phyloP scores from a whole-genome alignment of 2,113 vertebrate genomes.

The Emydura subglobosa region DNA sequence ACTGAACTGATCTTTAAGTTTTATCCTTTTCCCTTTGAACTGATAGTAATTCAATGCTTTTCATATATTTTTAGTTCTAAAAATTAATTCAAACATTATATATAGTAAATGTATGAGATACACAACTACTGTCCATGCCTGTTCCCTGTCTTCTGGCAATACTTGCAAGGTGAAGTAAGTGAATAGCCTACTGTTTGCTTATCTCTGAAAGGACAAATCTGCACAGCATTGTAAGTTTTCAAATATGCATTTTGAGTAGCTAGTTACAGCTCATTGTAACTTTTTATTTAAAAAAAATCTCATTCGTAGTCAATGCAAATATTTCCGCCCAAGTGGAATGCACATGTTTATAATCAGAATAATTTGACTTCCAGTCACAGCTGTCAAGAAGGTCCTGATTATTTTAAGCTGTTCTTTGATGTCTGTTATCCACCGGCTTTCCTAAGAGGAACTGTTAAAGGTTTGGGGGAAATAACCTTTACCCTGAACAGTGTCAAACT shows the following conservation, averaged over 20 bases:
- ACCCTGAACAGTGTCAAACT: background rate
- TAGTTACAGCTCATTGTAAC: constrained; percentile 8
- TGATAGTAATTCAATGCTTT: background rate
- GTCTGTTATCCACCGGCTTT: background rate
- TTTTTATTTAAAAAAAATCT: background rate
- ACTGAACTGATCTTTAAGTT: background rate
- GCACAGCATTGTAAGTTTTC: background rate
- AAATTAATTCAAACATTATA: background rate
- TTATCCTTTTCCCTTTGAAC: background rate
- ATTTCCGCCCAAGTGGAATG: background rate
- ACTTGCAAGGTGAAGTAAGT: background rate
- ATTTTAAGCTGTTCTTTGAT: background rate
- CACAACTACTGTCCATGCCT: background rate
- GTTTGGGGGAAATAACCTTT: background rate
- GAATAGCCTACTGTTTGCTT: accelerated
- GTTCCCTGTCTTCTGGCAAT: background rate
- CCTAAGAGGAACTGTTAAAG: background rate
- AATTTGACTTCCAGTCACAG: background rate
- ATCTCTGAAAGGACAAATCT: background rate
- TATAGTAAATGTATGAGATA: background rate
- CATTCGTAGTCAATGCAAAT: background rate
- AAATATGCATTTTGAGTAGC: background rate
- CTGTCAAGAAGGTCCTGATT: background rate
- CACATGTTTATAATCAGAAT: background rate
- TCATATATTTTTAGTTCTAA: background rate